Conservation (phyloP, 2,797 vertebrate genomes). For the Parauchenoglanis ngamensis region DNA sequence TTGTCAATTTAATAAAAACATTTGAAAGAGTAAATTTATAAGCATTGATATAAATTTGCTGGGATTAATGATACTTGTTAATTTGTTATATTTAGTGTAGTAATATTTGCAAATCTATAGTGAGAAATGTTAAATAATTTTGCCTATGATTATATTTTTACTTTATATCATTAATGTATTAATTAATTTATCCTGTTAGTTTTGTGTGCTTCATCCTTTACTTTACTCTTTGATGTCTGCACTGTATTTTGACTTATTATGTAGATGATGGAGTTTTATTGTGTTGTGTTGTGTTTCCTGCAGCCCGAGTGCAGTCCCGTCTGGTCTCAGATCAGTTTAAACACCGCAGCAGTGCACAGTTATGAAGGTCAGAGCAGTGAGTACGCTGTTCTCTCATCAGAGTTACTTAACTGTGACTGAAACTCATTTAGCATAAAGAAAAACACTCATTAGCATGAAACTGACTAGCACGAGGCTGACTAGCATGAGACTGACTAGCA, state of each 20-base stretch:
- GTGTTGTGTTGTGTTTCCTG: slow-evolving; percentile 47
- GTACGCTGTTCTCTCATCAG: slow-evolving; percentile 21
- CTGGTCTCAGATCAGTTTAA: slow-evolving; percentile 86
- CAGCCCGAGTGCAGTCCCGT: slow-evolving; percentile 87
- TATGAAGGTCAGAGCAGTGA: slow-evolving; percentile 82
- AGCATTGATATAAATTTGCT: not conserved
- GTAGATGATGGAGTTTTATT: not conserved
- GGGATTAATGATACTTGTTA: not conserved
- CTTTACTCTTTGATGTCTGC: not conserved
- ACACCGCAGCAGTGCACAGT: slow-evolving; percentile 81
- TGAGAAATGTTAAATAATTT: not conserved
- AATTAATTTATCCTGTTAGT: too few species aligned
- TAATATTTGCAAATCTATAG: not conserved
- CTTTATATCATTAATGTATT: not conserved
- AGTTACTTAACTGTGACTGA: too few species aligned
- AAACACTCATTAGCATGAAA: not conserved
- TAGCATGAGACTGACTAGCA: not conserved
- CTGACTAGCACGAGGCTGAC: not conserved
- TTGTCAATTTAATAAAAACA: not conserved
- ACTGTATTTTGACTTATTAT: not conserved
- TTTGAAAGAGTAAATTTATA: not conserved
- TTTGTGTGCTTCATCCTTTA: too few species aligned
- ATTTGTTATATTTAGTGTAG: not conserved
- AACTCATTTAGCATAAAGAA: too few species aligned
- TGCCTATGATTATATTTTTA: not conserved